Evolutionary conservation across 2,113 vertebrate genomes (phyloP).

Genomic region (Paralichthys olivaceus): DNA sequence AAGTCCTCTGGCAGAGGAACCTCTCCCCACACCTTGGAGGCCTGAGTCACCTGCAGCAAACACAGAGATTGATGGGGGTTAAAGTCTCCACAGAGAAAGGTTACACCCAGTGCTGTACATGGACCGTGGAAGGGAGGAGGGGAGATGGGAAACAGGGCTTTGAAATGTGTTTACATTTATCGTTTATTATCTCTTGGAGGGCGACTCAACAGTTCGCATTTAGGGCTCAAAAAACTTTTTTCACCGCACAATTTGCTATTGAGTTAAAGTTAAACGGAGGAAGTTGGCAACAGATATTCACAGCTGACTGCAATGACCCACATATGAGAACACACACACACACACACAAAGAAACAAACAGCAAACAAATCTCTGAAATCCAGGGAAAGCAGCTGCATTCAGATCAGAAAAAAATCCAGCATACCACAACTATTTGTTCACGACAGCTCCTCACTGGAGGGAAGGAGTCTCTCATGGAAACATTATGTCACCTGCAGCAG

Average conservation of each 20-base stretch:
- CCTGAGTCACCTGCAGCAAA: constrained; percentile 77
- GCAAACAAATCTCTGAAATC: constrained; percentile 2
- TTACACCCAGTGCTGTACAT: constrained; percentile 50
- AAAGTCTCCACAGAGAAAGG: constrained; percentile 45
- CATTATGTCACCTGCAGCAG: constrained; percentile 48
- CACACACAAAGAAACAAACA: neutral
- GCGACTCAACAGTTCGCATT: neutral
- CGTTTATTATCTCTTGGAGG: constrained; percentile 56
- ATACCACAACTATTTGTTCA: constrained; percentile 26
- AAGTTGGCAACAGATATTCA: constrained; percentile 18
- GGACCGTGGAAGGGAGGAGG: constrained; percentile 49
- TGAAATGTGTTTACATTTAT: constrained; percentile 67
- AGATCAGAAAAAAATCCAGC: constrained; percentile 25
- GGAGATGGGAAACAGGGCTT: constrained; percentile 60
- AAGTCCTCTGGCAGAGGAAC: constrained; percentile 82
- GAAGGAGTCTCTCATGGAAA: constrained; percentile 53
- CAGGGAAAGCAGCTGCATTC: constrained; percentile 26
- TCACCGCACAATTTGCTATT: neutral
- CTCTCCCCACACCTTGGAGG: constrained; percentile 86
- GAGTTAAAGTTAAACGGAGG: neutral
- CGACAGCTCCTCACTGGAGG: neutral
- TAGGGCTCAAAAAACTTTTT: neutral
- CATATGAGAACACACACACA: neutral
- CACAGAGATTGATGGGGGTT: constrained; percentile 68
- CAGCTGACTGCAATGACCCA: constrained; percentile 39